A percentile compares a stretch with the other conserved stretches of the same genome.
phyloP scores from a whole-genome alignment of 1,140 invertebrate species.

The Dreissena rostriformis region DNA sequence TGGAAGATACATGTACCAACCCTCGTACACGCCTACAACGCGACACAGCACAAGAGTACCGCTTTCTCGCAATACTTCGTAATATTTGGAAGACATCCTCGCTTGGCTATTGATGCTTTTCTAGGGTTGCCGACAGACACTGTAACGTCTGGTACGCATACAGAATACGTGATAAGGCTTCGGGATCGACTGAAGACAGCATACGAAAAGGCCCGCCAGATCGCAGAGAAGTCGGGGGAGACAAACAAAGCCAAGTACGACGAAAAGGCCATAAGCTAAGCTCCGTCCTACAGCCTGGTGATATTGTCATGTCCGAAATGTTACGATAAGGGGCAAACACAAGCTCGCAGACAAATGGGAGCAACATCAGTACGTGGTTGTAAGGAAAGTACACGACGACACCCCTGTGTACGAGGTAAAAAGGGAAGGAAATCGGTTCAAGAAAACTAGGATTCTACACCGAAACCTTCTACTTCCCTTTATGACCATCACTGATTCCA shows the following conservation, averaged over 20 bases:
- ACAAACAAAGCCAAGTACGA: conserved; percentile 16
- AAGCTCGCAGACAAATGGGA: conserved; percentile 34
- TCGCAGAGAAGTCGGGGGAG: neutral
- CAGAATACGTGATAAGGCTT: conserved; percentile 23
- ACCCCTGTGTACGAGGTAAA: conserved; percentile 29
- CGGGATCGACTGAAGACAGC: neutral
- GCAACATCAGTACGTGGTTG: neutral
- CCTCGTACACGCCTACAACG: too few relatives aligned
- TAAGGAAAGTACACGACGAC: conserved; percentile 10
- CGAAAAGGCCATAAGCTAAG: neutral
- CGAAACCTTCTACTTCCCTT: conserved; percentile 16
- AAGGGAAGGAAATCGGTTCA: neutral
- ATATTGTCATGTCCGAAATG: neutral
- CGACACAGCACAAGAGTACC: too few relatives aligned
- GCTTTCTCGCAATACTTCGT: too few relatives aligned
- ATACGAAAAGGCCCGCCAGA: neutral
- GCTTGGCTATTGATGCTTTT: too few relatives aligned
- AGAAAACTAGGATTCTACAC: conserved; percentile 16
- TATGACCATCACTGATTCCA: neutral
- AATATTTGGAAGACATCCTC: too few relatives aligned
- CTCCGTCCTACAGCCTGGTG: neutral
- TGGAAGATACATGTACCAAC: too few relatives aligned
- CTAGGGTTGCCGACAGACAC: conserved; percentile 3
- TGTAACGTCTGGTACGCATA: conserved; percentile 2
- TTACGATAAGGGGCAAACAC: neutral